Conservation (phyloP, 2,797 vertebrate genomes). For the Pygocentrus nattereri region DNA sequence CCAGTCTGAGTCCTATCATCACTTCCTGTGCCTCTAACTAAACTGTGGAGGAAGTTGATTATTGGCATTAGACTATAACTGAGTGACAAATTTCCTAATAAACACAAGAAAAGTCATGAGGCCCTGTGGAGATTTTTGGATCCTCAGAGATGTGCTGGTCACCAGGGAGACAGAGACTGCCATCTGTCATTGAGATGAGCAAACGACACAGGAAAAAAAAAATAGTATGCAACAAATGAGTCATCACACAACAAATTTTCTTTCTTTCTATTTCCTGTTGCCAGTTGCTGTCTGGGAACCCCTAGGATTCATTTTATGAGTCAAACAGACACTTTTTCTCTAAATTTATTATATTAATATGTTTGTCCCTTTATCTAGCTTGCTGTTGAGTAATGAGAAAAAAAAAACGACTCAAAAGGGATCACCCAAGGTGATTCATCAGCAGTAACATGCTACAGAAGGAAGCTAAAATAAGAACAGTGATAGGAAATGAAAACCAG, state of each 20-base stretch:
- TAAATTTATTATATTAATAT: not conserved
- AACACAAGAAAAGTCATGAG: not conserved
- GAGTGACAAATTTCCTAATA: not conserved
- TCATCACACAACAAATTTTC: not conserved
- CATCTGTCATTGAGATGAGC: not conserved
- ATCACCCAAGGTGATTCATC: not conserved
- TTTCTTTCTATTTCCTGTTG: not conserved
- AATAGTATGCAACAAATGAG: not conserved
- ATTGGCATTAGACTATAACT: not conserved
- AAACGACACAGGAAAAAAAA: not conserved
- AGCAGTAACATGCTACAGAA: not conserved
- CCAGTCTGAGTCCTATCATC: too few relatives aligned
- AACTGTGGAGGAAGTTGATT: not conserved
- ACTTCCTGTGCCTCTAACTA: not conserved
- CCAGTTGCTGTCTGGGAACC: not conserved
- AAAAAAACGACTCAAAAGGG: conserved; percentile 7
- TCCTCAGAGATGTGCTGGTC: not conserved
- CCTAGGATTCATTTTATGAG: not conserved
- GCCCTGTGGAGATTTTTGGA: not conserved
- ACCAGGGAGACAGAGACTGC: conserved; percentile 5
- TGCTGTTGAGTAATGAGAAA: conserved; percentile 25
- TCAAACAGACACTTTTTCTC: conserved; percentile 6
- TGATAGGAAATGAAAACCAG: not conserved
- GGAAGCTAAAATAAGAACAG: not conserved
- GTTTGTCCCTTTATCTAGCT: not conserved